Conservation (phyloP, 2,888 invertebrate species). For the Nomada fabriciana region DNA sequence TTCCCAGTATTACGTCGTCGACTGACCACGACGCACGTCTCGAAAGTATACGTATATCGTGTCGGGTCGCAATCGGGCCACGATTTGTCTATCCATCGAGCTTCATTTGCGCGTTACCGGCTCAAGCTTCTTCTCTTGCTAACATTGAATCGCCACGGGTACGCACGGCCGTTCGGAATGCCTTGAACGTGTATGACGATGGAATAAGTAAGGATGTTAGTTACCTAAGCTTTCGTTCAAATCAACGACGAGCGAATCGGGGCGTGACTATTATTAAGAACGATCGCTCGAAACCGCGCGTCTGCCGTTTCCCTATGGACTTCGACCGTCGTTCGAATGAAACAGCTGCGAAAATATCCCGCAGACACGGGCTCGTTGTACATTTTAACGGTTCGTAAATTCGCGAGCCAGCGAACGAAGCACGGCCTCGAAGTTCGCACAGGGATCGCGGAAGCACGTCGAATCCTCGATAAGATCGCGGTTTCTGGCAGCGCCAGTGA, state of each 20-base stretch:
- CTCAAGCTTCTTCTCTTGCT: background rate
- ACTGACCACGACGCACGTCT: conserved; percentile 72
- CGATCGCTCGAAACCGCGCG: background rate
- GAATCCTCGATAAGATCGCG: conserved; percentile 7
- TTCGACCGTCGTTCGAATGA: background rate
- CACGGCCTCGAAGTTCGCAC: background rate
- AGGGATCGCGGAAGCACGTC: background rate
- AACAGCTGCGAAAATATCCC: conserved; percentile 3
- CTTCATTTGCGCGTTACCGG: background rate
- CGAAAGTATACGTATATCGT: conserved; percentile 36
- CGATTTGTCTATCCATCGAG: conserved; percentile 13
- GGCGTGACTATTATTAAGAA: background rate
- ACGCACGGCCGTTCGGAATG: background rate
- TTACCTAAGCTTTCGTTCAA: background rate
- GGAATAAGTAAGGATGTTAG: no score
- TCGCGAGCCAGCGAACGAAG: background rate
- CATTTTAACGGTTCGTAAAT: conserved; percentile 9
- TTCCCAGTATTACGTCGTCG: conserved; percentile 74
- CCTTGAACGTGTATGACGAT: no score
- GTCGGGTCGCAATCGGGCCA: conserved; percentile 1
- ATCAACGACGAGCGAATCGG: background rate
- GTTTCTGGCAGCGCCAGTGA: background rate
- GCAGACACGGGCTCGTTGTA: background rate
- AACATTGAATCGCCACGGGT: background rate
- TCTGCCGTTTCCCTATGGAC: background rate